Percentiles rank a stretch among this genome's conserved stretches.
Conservation (phyloP, 1,140 invertebrate genomes). For the Panulirus ornatus region DNA sequence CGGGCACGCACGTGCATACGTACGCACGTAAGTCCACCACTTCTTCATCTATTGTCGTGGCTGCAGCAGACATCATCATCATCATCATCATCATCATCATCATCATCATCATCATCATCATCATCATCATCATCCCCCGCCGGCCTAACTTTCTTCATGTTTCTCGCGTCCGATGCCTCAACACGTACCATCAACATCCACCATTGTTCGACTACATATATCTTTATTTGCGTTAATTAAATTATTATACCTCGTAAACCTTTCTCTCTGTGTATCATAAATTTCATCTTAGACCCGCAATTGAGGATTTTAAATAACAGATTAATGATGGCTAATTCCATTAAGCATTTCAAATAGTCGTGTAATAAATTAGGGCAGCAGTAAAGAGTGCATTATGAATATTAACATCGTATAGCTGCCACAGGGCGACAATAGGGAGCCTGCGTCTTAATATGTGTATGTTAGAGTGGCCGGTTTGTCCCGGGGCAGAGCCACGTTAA, state of each 20-base stretch:
- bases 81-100: no score
- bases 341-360: not conserved
- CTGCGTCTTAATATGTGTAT: not conserved
- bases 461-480: not conserved
- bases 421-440: not conserved
- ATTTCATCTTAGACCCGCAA: not conserved
- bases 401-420: not conserved
- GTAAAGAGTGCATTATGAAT: constrained; percentile 1
- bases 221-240: not conserved
- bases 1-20: no score
- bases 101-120: no score
- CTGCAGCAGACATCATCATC: no score
- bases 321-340: not conserved
- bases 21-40: no score
- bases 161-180: no score
- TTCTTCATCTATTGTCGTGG: no score
- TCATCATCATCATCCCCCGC: no score
- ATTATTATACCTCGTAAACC: not conserved
- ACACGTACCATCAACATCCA: not conserved
- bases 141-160: no score
- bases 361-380: not conserved
- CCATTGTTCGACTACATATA: not conserved
- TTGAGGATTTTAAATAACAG: not conserved
- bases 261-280: not conserved
- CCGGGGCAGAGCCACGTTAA: not conserved